phyloP scores from a whole-genome alignment of 2,888 invertebrate genomes.

The Trachelus iudaicus region DNA sequence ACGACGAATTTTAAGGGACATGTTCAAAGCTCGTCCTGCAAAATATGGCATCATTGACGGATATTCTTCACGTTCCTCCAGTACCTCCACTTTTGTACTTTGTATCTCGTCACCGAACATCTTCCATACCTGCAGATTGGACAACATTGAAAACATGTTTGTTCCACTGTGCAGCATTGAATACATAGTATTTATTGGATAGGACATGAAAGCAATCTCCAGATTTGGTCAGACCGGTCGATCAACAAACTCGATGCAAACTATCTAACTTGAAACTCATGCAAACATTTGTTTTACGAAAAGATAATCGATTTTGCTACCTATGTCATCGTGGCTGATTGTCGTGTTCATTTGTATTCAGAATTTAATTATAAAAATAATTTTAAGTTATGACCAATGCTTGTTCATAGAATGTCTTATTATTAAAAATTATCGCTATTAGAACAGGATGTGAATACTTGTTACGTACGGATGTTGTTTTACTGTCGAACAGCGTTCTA shows the following conservation, averaged over 20 bases:
- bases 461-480: constrained; percentile 71
- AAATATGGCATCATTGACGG: constrained; percentile 77
- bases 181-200: neutral
- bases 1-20: constrained; percentile 75
- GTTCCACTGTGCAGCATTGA: neutral
- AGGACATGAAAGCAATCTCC: neutral
- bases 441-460: neutral
- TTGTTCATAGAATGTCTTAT: neutral
- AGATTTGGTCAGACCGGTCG: neutral
- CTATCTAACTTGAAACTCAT: neutral
- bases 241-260: neutral
- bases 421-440: neutral
- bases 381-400: neutral
- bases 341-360: neutral
- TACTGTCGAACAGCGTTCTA: constrained; percentile 75
- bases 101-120: constrained; percentile 83
- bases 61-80: constrained; percentile 71
- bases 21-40: constrained; percentile 78
- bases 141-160: neutral
- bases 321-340: neutral
- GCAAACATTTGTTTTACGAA: neutral
- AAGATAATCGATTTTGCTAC: neutral
- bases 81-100: constrained; percentile 77
- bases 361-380: neutral
- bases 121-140: constrained; percentile 72